Percentiles rank a stretch among this genome's conserved stretches.
These are phyloP conservation scores for Scaptomyza pallida DNA, from an alignment of 1,140 invertebrate species.

Conservation along the genomic window DNA sequence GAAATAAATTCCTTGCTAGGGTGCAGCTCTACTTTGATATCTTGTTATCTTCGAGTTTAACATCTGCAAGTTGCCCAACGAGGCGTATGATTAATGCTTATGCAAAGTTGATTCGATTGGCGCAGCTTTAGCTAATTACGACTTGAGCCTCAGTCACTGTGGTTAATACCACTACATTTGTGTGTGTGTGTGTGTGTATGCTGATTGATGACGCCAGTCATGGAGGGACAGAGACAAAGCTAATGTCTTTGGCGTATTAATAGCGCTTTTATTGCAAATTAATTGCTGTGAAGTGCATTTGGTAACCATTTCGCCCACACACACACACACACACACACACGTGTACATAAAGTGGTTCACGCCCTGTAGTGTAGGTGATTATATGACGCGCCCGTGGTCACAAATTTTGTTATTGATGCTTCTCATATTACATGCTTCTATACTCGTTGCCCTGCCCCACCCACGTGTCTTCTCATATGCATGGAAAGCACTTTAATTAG, in stretches of 20 bases:
- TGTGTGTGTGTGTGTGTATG: constrained; percentile 3
- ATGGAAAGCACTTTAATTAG: constrained; percentile 66
- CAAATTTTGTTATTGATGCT: constrained; percentile 12
- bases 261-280: constrained; percentile 79
- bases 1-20: no score
- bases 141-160: neutral
- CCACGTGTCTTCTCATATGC: neutral
- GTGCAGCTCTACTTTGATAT: no score
- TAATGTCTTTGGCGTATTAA: constrained; percentile 42
- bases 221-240: constrained; percentile 4
- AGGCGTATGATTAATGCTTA: constrained; percentile 38
- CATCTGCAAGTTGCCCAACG: neutral
- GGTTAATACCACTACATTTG: neutral
- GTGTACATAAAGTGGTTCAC: neutral
- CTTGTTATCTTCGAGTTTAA: no score
- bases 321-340: neutral
- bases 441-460: neutral
- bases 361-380: constrained; percentile 39
- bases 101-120: constrained; percentile 18
- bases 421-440: constrained; percentile 33
- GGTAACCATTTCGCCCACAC: constrained; percentile 30
- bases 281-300: constrained; percentile 76
- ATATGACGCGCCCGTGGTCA: constrained; percentile 62
- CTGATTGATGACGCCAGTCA: constrained; percentile 60
- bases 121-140: constrained; percentile 14